Percentiles rank a stretch among this genome's conserved stretches.
phyloP scores from a whole-genome alignment of 2,113 vertebrate genomes.

The Myrmecobius fasciatus region DNA sequence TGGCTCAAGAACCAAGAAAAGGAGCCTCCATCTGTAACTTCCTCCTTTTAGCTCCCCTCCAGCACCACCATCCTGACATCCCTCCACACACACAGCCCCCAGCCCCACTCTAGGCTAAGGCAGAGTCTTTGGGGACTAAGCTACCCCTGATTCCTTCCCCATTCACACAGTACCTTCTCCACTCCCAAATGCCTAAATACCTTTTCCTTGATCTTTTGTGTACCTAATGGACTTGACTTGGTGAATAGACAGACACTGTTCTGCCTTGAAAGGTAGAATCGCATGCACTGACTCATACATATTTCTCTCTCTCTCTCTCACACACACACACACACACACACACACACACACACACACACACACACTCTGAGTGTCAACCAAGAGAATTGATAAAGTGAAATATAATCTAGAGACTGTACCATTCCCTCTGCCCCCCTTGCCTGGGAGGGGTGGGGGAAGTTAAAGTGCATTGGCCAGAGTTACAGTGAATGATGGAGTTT shows the following conservation, averaged over 20 bases:
- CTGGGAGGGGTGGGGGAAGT: not conserved
- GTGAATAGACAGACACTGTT: not conserved
- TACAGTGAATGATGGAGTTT: slow-evolving; percentile 10
- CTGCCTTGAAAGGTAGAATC: not conserved
- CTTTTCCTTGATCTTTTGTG: not conserved
- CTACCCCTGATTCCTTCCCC: not conserved
- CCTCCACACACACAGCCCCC: not conserved
- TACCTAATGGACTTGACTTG: not conserved
- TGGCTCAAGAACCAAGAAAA: not conserved
- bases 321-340: not conserved
- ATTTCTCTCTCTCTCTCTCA: not conserved
- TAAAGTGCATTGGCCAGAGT: slow-evolving; percentile 75
- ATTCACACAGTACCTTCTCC: not conserved
- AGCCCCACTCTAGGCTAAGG: not conserved
- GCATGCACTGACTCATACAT: not conserved
- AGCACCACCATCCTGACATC: too few relatives aligned
- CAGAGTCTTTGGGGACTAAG: not conserved
- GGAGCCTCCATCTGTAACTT: not conserved
- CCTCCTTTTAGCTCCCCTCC: too few relatives aligned
- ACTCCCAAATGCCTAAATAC: not conserved
- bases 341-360: not conserved
- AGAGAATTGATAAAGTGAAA: slow-evolving; percentile 40
- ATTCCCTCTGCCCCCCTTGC: slow-evolving; percentile 46
- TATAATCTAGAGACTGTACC: slow-evolving; percentile 62
- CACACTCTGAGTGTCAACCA: not conserved